Evolutionary conservation across 1,140 invertebrate species (phyloP), one percentile per base, ranked within the genome.

Genomic region (Maconellicoccus hirsutus): DNA sequence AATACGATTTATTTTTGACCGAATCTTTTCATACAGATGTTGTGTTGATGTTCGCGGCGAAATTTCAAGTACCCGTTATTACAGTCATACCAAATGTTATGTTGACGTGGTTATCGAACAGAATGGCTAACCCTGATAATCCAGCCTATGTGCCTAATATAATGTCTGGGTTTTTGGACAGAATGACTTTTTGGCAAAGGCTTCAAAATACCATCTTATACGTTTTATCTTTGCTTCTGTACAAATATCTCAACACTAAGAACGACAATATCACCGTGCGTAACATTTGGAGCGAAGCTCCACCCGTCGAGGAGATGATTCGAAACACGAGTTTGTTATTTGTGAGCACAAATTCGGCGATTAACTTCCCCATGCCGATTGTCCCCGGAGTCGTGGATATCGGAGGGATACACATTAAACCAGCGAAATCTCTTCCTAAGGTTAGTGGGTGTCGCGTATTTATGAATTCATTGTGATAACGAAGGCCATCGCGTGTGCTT

Each of bases 361-460:
- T 87, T 3, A 84, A 82, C 70, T 82, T 83, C 7, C 83, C 84
- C 0, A 81, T 81, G 70, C 81, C 87, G 14, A 77, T 84, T 42
- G 81, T 84, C 0, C 84, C 87, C 0, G 83, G 83, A 71, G 79
- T 88, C 1, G 83, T 88, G 14, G 86, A 89, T 80, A 78, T 89
- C 26, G 86, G 85, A 19, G 87, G 87, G 0, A 82, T 87, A 74
- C 86, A 88, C 74, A 82, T 87, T n/a, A 77, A 78, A 69, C 77
- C 85, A 71, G 74, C 83, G 0, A 83, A 85, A 72, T 78, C 79
- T 7, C 74, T 88, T 72, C 81, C 83, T 10, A 74, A 82, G 72
- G 85, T 86, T 71, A 38, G 69, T 70, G 33, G 33, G n/a, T n/a
- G n/a, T n/a, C n/a, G n/a, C n/a, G n/a, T n/a, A n/a, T n/a, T n/a